Percentiles rank a stretch among this genome's conserved stretches.
Conservation (phyloP, 2,888 invertebrate species). For the Nebria salina region DNA sequence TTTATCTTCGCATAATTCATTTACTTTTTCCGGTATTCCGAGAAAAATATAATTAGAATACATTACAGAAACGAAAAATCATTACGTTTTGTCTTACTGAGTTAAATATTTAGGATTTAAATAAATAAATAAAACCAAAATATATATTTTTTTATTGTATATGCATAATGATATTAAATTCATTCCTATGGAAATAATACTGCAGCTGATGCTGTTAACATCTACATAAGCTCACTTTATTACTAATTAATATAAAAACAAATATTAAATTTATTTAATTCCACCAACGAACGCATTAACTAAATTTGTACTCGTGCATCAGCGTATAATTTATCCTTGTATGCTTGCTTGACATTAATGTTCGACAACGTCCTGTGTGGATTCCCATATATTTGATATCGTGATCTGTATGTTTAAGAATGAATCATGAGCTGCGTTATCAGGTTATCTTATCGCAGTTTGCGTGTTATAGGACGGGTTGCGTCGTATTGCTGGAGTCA, state of each 20-base stretch:
- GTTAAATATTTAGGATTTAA: background rate
- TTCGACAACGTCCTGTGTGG: background rate
- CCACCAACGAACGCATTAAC: no score
- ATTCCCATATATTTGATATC: slow-evolving; percentile 26
- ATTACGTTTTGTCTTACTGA: background rate
- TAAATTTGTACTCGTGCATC: background rate
- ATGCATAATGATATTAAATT: no score
- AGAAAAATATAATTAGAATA: slow-evolving; percentile 2
- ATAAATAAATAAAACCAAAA: no score
- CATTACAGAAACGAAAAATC: background rate
- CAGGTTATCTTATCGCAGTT: slow-evolving; percentile 27
- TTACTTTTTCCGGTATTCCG: background rate
- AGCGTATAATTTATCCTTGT: background rate
- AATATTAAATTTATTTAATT: no score
- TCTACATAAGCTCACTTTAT: no score
- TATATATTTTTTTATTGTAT: no score
- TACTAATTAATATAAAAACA: no score
- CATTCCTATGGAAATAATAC: no score
- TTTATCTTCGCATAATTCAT: slow-evolving; percentile 16
- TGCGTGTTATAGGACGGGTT: slow-evolving; percentile 22
- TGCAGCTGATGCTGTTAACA: no score
- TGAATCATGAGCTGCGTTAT: slow-evolving; percentile 36
- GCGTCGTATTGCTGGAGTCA: slow-evolving; percentile 16
- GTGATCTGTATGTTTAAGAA: slow-evolving; percentile 36
- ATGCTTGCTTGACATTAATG: background rate